Base-by-base conservation (phyloP, 2,113 vertebrate genomes). In the Anarrhichthys ocellatus region DNA sequence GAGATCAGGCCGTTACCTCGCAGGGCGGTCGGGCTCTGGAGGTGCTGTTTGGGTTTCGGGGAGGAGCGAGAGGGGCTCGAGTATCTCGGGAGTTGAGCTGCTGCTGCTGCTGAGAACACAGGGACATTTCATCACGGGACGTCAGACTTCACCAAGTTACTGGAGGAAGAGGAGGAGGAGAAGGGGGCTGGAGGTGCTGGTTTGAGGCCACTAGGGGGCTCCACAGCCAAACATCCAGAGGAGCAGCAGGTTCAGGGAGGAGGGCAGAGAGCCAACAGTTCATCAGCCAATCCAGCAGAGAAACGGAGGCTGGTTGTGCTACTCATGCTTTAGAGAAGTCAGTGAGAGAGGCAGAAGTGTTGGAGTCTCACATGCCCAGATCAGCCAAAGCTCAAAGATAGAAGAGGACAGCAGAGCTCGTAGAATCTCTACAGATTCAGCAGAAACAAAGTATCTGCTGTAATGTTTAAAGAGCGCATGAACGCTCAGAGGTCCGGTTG, bases 11-110 rank as follows among this genome's bases (percentile, higher is more conserved):
- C 11, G 91, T 99, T 99, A 99, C 97, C 97, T 99, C 97, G 95
- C 95, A 97, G 96, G 94, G 97, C 87, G 81, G 96, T 94, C 91
- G 97, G 96, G 93, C 95, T 96, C 96, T 96, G 96, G 94, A 98
- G 96, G 90, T 96, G 97, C 95, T 96, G 96, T 97, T 99, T 99
- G 95, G 96, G 93, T 98, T 99, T 99, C 95, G 97, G 98, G 92
- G 97, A 97, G 92, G 96, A 95, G 87, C 96, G 96, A 92, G 96
- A 95, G 89, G 97, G 96, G 93, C 95, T 94, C 83, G 97, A 96
- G 96, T 97, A 96, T 96, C 96, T 98, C 94, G 96, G 94, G 80
- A 89, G 96, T 87, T 94, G 95, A 94, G 96, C 96, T 97, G 97
- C 96, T 97, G 96, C 96, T 96, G 96, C 94, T 97, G 96, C 96